Conservation (phyloP, 2,113 vertebrate genomes). For the Oncorhynchus tshawytscha region DNA sequence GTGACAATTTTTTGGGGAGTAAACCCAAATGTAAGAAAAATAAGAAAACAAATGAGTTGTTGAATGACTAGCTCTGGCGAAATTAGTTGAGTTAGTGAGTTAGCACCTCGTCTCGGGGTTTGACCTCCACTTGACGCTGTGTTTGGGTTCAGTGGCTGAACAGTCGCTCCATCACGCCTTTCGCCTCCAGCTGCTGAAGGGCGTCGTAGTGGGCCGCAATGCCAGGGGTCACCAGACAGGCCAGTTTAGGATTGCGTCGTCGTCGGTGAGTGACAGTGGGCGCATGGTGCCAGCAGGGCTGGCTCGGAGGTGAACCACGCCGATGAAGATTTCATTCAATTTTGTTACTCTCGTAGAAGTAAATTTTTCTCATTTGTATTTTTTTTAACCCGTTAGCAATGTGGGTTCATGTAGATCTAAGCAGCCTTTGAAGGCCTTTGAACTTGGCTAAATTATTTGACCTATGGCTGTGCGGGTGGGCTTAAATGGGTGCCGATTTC, state of each 20-base stretch:
- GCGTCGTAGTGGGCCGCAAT: conserved; percentile 64
- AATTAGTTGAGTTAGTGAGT: conserved; percentile 85
- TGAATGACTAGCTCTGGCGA: conserved; percentile 85
- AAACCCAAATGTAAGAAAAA: conserved; percentile 36
- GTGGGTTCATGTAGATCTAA: conserved; percentile 94
- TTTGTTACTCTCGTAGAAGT: conserved; percentile 36
- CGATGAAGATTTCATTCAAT: conserved; percentile 2
- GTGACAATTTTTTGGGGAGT: no score
- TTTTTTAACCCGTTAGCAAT: conserved; percentile 71
- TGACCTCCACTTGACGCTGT: conserved; percentile 76
- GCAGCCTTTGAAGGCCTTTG: conserved; percentile 91
- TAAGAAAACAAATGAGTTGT: conserved; percentile 27
- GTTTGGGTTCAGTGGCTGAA: conserved; percentile 31
- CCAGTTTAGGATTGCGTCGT: conserved; percentile 70
- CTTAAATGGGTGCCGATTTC: neutral
- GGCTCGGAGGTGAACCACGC: conserved; percentile 12
- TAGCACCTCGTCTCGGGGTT: conserved; percentile 87
- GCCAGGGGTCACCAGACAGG: conserved; percentile 68
- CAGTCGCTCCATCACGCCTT: neutral
- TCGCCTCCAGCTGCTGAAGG: conserved; percentile 75
- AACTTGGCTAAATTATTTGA: conserved; percentile 94
- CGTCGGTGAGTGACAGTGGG: conserved; percentile 65
- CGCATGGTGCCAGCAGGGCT: conserved; percentile 57
- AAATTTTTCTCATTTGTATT: conserved; percentile 11
- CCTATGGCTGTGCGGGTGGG: conserved; percentile 69